Base-by-base conservation (phyloP, 2,797 vertebrate species). In the Synaphobranchus kaupii region DNA sequence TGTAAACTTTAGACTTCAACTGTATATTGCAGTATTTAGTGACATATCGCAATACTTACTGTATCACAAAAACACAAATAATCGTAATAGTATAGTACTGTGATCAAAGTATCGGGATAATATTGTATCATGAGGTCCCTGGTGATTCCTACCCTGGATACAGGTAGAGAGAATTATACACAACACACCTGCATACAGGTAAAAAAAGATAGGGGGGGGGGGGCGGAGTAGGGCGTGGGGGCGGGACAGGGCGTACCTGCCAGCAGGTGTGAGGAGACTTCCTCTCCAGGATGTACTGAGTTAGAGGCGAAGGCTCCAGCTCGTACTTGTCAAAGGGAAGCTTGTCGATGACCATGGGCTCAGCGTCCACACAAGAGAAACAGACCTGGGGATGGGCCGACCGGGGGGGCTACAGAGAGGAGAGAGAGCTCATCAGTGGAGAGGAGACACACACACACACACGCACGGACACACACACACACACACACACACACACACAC, bases 241-340 rank as follows among this genome's bases (percentile, higher is more conserved):
- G 68, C 3, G 68, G n/a, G 28, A 17, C 52, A n/a, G 8, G 15
- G 25, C 89, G 25, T 95, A 99, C 98, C 98, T 99, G 98, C 98
- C 98, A 99, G 96, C 98, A 99, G 94, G 96, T 98, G 93, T 98
- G 98, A 15, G 98, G 98, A 86, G 98, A 98, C 90, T 99, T 99
- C 88, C 98, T 96, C 93, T 99, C 98, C 95, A 99, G 91, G 90
- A 99, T 97, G 94, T 96, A 98, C 92, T 99, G 98, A 50, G 98
- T 99, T 92, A 99, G 96, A 0, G 98, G 98, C 2, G 98, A 99
- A 13, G 98, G 98, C 93, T 99, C 98, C 92, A 99, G 96, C 92
- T 99, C 98, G 0, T 99, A 99, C 94, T 99, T 99, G 96, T 99
- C 98, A 92, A 99, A 99, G 78, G 98, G 98, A 90, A 99, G 96